Base-by-base conservation (phyloP, 2,888 invertebrate genomes). In the Quadroppia sp. region DNA sequence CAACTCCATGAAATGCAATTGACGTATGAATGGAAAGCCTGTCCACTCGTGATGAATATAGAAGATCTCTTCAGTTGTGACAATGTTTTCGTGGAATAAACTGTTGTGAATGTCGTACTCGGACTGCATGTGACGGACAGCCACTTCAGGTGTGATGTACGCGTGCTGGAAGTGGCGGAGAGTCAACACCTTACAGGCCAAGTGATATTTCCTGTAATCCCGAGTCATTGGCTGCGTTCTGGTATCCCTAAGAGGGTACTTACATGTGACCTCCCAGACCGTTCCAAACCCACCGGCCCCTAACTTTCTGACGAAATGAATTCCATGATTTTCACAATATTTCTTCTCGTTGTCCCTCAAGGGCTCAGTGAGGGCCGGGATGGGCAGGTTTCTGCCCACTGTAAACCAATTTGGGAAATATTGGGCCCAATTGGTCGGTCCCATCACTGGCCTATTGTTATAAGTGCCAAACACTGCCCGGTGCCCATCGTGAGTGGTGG, bases 1-100 rank as follows among this genome's bases (percentile, higher is more conserved):
- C 23, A 73, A 72, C 28, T 75, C 75, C 72, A 75, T 72, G 40
- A 75, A 64, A 75, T 75, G 40, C 59, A 71, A 13, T 72, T 45
- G n/a, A 9, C 48, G 6, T 15, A 48, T 15, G 48, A n/a, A 48
- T n/a, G 48, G 48, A 48, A 48, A 48, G 48, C 48, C 48, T 48
- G 48, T 48, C 20, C 20, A 4, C 48, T 50, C 64, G 23, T 75
- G 59, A 32, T 72, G 64, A 23, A 75, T 48, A 11, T 64, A 23
- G 36, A 75, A 75, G 20, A 72, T 61, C 30, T 75, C 72, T 40
- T 40, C 45, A 4, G 64, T 28, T 72, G 64, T 45, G 11, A 75
- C 53, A 32, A 75, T 59, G 48, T 75, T 72, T 9, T 32, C 17
- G 53, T 75, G 75, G 20, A 45, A 40, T 13, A 67, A 40, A 48